These are phyloP conservation scores for Tinamus major DNA, from an alignment of 2,797 vertebrate species.

Conservation along the genomic window DNA sequence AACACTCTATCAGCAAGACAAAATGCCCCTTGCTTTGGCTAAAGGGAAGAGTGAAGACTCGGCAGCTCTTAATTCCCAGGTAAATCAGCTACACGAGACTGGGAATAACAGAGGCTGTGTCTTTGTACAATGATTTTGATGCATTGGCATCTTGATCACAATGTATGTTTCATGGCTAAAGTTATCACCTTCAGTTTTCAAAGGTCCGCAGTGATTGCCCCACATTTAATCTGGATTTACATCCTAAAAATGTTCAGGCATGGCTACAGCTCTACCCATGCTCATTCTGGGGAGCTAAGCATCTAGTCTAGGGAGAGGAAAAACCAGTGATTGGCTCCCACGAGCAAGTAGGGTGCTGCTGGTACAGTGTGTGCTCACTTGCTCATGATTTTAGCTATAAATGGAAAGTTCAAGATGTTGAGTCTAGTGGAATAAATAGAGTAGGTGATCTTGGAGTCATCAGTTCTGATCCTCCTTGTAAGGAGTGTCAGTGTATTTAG, in stretches of 20 bases:
- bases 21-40: conserved; percentile 89
- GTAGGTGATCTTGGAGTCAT: conserved; percentile 42
- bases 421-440: conserved; percentile 27
- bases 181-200: not conserved
- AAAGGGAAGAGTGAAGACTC: conserved; percentile 94
- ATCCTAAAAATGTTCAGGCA: not conserved
- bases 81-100: conserved; percentile 58
- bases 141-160: not conserved
- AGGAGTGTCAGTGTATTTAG: not conserved
- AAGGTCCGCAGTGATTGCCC: conserved; percentile 9
- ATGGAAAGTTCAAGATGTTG: conserved; percentile 57
- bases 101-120: not conserved
- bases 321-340: not conserved
- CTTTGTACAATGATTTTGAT: not conserved
- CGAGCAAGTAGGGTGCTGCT: conserved; percentile 36
- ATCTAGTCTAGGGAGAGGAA: not conserved
- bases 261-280: conserved; percentile 10
- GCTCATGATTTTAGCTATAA: conserved; percentile 16
- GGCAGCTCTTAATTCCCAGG: conserved; percentile 89
- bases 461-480: conserved; percentile 9
- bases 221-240: not conserved
- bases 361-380: conserved; percentile 40
- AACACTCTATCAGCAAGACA: conserved; percentile 92
- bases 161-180: conserved; percentile 4
- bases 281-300: not conserved